Evolutionary conservation across 1,140 invertebrate genomes (phyloP), one percentile per base, ranked within the genome.

Genomic region (Sycobia sp.): DNA sequence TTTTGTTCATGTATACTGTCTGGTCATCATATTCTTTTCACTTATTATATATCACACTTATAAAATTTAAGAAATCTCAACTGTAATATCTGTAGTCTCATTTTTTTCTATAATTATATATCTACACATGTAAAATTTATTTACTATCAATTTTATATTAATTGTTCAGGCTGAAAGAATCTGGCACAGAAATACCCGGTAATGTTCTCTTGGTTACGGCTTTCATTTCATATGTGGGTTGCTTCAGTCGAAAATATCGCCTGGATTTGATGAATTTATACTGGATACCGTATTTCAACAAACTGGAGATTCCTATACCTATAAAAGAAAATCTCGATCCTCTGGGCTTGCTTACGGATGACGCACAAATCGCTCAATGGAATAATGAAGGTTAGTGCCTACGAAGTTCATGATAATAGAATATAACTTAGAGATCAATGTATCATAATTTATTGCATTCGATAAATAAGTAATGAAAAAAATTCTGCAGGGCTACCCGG

Each of bases 191-290:
- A 64, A 82, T 97, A 36, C 93, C 95, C 1, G 95, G 95, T 3
- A 95, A 98, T 73, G 89, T 96, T 32, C 80, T 97, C 0, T 76
- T 97, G 3, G 88, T 94, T 5, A 91, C 94, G 5, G 93, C 95
- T n/a, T 98, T 97, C 79, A 91, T 97, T 46, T 97, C 95, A 0
- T 98, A 98, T 74, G 90, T 96, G 8, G 96, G 96, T 2, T 95
- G 93, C 67, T 98, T 98, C 75, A 94, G 91, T 7, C 90, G 91
- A 69, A 85, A 85, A 43, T 98, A 97, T 76, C 82, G 96, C 57
- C 71, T 84, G 9, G 90, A 95, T 68, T 83, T 98, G 10, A 83
- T 95, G 69, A 85, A 94, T 27, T 88, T 90, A 22, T 84, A 89
- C 71, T 96, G 93, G 93, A 71, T 91, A 44, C 93, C 93, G 1